Percentiles rank a stretch among this genome's conserved stretches.
Evolutionary conservation across 2,113 vertebrate genomes (phyloP).

Genomic region (Phoxinus phoxinus): DNA sequence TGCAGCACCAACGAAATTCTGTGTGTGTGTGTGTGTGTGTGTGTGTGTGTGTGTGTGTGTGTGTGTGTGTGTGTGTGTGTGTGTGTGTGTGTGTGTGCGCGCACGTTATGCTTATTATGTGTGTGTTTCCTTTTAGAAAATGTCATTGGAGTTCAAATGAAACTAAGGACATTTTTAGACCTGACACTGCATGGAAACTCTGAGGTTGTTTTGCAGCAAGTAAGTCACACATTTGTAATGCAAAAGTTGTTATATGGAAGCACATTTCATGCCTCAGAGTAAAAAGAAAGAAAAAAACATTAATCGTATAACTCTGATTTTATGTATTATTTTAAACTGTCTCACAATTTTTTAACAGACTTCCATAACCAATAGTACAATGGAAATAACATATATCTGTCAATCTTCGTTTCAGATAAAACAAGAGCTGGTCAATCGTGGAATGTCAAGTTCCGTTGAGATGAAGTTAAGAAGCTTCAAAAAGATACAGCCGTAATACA

Average conservation of each 20-base stretch:
- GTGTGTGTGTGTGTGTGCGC: too few species aligned
- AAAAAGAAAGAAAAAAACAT: too few species aligned
- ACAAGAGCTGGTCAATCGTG: neutral
- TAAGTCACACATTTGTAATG: neutral
- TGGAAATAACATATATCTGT: neutral
- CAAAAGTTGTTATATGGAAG: too few species aligned
- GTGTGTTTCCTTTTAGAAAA: too few species aligned
- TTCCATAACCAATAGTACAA: too few species aligned
- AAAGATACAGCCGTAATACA: neutral
- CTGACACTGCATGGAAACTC: neutral
- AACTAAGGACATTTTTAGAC: neutral
- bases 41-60: neutral
- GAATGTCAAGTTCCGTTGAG: neutral
- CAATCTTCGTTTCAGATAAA: slow-evolving; percentile 1
- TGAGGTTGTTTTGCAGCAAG: neutral
- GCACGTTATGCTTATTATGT: neutral
- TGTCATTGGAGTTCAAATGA: neutral
- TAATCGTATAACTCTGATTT: too few species aligned
- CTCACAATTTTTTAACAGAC: neutral
- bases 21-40: too few species aligned
- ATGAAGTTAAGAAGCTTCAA: neutral
- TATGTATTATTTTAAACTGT: too few species aligned
- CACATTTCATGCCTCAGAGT: too few species aligned
- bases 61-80: slow-evolving; percentile 24
- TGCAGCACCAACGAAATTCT: neutral